Evolutionary conservation across 2,888 invertebrate genomes (phyloP), one percentile per base, ranked within the genome.

Genomic region (Rhyacophila evoluta): DNA sequence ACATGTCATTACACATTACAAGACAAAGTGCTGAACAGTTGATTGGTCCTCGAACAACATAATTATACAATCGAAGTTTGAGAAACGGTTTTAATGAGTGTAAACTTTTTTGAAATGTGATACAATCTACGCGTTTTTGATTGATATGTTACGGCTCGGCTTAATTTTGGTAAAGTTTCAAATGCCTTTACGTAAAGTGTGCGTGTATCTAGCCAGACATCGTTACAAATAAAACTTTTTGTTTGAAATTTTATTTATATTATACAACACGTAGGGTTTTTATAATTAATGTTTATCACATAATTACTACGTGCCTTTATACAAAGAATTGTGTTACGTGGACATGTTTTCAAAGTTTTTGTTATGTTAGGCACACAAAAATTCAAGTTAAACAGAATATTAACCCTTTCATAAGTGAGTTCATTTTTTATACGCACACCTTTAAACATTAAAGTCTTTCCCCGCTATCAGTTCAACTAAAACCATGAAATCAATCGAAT

Each of bases 1-100:
- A 71, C 71, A 71, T 71, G 55, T 55, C 19, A 36, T 36, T 36
- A 71, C 33, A 25, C 71, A 36, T 71, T 71, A 71, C 71, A 25
- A 36, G 71, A 37, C 71, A 37, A 8, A 71, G 55, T 55, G 55
- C 55, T 55, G 55, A 55, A 8, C 19, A 19, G 19, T 55, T 55
- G 55, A 55, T 55, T 55, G 55, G 55, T 55, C 12, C 55, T 19
- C 55, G 25, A 55, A 55, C 55, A 55, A 8, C n/a, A 55, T 55
- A 55, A 55, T 55, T 55, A 55, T 19, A 55, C 55, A 33, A 33
- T 33, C 29, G 6, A 33, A 33, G 6, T 33, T 55, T 55, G 8
- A 8, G 19, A 55, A 55, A 55, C 55, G 19, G 19, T 55, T 55
- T 55, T 55, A 55, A 55, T 55, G 55, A 55, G 19, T 19, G 8